Conservation (phyloP, 2,888 invertebrate species). For the Drosophila gaucha region DNA sequence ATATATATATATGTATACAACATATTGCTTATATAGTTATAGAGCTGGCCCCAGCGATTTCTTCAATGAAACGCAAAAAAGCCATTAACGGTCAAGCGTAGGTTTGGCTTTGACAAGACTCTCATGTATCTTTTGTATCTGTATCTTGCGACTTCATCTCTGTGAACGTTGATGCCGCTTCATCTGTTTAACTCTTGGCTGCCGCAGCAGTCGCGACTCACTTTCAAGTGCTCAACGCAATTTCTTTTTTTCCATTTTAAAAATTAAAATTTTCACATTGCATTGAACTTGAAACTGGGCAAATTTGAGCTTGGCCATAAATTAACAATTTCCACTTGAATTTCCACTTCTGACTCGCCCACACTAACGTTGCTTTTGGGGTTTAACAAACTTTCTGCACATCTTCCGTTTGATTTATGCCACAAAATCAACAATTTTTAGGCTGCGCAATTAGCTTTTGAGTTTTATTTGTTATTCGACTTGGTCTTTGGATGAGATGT, state of each 20-base stretch:
- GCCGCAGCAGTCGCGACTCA: conserved; percentile 47
- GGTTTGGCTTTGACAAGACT: conserved; percentile 64
- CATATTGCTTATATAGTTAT: conserved; percentile 19
- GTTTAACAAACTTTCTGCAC: conserved; percentile 38
- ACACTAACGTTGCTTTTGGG: conserved; percentile 27
- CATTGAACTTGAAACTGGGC: conserved; percentile 69
- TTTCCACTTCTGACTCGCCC: conserved; percentile 43
- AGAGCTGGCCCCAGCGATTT: conserved; percentile 32
- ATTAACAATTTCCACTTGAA: conserved; percentile 51
- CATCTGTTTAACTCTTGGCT: conserved; percentile 44
- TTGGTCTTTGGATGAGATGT: conserved; percentile 8
- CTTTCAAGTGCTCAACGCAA: conserved; percentile 67
- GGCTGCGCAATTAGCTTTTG: conserved; percentile 56
- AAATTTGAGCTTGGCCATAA: conserved; percentile 31
- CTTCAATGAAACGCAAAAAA: conserved; percentile 78
- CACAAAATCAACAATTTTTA: conserved; percentile 38
- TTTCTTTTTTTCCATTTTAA: conserved; percentile 47
- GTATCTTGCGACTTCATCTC: conserved; percentile 43
- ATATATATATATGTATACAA: conserved; percentile 22
- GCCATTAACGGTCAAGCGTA: conserved; percentile 75
- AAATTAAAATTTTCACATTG: conserved; percentile 71
- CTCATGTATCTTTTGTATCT: conserved; percentile 31
- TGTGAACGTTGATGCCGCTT: conserved; percentile 43
- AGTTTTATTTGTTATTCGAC: conserved; percentile 26
- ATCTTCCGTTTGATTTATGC: conserved; percentile 41